phyloP scores from a whole-genome alignment of 2,797 vertebrate species.

The Poecilia picta region DNA sequence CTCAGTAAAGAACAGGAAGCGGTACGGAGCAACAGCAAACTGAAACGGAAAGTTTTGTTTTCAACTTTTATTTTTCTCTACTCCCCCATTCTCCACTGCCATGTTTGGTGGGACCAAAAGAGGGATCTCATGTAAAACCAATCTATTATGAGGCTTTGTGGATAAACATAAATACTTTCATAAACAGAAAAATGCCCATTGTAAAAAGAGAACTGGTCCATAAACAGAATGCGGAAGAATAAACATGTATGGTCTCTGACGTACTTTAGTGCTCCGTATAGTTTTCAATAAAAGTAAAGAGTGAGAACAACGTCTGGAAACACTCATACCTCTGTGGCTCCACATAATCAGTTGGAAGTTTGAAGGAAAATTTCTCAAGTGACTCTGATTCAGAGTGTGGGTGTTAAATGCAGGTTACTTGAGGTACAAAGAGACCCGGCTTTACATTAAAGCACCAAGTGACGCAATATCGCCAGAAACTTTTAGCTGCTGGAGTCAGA shows the following conservation, averaged over 20 bases:
- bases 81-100: no score
- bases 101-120: no score
- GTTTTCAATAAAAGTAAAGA: conserved; percentile 13
- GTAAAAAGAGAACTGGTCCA: no score
- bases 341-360: conserved; percentile 9
- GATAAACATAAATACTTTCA: no score
- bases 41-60: no score
- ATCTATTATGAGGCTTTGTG: no score
- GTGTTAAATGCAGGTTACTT: conserved; percentile 24
- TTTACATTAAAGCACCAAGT: conserved; percentile 5
- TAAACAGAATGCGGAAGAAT: not conserved
- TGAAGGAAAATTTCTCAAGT: conserved; percentile 5
- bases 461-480: not conserved
- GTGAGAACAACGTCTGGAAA: conserved; percentile 16
- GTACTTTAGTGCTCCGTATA: not conserved
- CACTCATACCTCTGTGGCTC: not conserved
- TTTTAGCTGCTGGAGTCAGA: not conserved
- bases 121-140: no score
- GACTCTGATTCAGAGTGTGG: conserved; percentile 1
- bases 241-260: not conserved
- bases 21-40: no score
- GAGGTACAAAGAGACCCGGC: not conserved
- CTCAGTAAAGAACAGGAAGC: no score
- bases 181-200: no score
- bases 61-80: no score